Evolutionary conservation across 2,797 vertebrate genomes (phyloP), one percentile per base, ranked within the genome.

Genomic region (Pygocentrus nattereri): DNA sequence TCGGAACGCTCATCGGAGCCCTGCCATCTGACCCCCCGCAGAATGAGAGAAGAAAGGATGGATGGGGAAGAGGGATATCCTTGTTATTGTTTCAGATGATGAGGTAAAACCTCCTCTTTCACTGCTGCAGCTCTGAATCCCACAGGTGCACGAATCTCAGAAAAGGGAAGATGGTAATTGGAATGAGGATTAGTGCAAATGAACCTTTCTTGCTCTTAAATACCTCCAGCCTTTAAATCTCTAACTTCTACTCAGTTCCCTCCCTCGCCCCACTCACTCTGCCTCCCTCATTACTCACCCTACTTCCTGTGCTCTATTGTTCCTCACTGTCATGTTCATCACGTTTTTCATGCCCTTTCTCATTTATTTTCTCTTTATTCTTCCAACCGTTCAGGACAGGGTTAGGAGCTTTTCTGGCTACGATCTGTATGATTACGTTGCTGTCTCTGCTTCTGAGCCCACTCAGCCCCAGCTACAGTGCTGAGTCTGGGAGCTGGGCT

Each of bases 231-330:
- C 23, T 31, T 58, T 64, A 49, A 82, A 84, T 85, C 59, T 70
- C 19, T 25, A 78, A 76, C 82, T 85, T 85, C 72, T 85, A 34
- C 54, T 78, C 58, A 73, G 65, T 67, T 73, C 50, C 34, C 69
- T 82, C 34, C 31, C 85, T 56, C 68, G 72, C 88, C 85, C 76
- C 83, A 59, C 59, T 64, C 27, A 1, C 31, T 11, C 34, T 49
- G 25, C 88, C 86, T 82, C 87, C 34, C 72, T 80, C 54, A 59
- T 76, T 83, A 62, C 61, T 64, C 59, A 34, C 12, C 38, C 54
- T 21, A 56, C 25, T 16, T 76, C 75, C 68, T n/a, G 30, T 64
- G 27, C 75, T 70, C 74, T 50, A 23, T 50, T 30, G 15, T 52
- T 30, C 41, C n/a, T 62, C 69, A 6, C 68, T 54, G 1, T 25